Evolutionary conservation across 2,888 invertebrate species (phyloP).

Genomic region (Palloptera scutellata): DNA sequence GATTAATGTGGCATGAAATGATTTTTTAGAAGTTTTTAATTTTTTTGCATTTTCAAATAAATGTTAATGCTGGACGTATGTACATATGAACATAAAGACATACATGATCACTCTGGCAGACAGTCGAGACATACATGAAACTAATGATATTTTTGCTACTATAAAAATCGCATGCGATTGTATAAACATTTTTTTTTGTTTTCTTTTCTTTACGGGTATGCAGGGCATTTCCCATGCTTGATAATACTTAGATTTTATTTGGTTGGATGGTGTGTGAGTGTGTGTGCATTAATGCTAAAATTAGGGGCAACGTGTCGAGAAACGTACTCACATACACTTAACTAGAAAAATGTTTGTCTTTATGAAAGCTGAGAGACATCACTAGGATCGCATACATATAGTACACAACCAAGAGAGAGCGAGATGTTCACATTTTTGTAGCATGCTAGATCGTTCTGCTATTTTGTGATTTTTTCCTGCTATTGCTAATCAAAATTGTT

Average conservation of each 20-base stretch:
- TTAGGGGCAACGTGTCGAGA: slow-evolving; percentile 33
- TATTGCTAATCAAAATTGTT: slow-evolving; percentile 34
- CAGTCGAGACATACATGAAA: slow-evolving; percentile 13
- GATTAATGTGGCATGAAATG: slow-evolving; percentile 15
- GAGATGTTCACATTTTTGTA: neutral
- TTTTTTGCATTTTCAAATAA: neutral
- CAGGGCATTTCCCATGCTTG: slow-evolving; percentile 37
- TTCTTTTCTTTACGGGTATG: slow-evolving; percentile 12
- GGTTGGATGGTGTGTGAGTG: slow-evolving; percentile 18
- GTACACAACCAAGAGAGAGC: too few relatives aligned
- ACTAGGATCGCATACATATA: too few relatives aligned
- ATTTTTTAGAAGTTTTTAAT: neutral
- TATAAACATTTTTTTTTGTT: slow-evolving; percentile 9
- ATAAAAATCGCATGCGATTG: slow-evolving; percentile 9
- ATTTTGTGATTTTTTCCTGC: slow-evolving; percentile 19
- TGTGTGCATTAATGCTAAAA: slow-evolving; percentile 41
- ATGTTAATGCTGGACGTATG: neutral
- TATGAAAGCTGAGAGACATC: too few relatives aligned
- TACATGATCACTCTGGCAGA: neutral
- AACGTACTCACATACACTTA: neutral
- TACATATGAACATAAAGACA: neutral
- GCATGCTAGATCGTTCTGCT: slow-evolving; percentile 8
- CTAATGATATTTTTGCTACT: slow-evolving; percentile 31
- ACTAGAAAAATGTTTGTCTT: too few relatives aligned
- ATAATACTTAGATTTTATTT: slow-evolving; percentile 13